phyloP scores from a whole-genome alignment of 2,797 vertebrate genomes.

The Betta splendens region DNA sequence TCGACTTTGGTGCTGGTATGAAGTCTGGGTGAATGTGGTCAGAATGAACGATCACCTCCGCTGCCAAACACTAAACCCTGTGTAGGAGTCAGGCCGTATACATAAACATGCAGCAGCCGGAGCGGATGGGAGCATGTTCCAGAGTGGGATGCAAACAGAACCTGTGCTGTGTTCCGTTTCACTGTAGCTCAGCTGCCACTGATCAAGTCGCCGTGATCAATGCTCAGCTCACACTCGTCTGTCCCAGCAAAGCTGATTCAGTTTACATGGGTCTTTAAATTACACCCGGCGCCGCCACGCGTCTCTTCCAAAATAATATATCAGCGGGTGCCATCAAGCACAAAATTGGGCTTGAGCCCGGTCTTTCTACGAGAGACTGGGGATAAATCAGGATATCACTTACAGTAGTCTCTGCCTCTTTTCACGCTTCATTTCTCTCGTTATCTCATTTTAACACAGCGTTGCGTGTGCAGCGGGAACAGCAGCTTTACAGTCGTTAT shows the following conservation, averaged over 20 bases:
- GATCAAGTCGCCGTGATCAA: too few relatives aligned
- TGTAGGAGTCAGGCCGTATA: constrained; percentile 3
- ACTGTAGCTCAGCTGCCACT: too few relatives aligned
- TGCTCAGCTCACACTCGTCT: neutral
- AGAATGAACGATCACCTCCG: constrained; percentile 2
- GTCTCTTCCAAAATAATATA: constrained; percentile 21
- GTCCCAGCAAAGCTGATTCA: neutral
- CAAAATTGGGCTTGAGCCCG: constrained; percentile 26
- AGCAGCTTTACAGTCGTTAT: neutral
- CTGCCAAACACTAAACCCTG: constrained; percentile 20
- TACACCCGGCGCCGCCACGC: neutral
- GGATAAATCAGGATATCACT: constrained; percentile 9
- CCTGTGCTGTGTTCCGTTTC: too few relatives aligned
- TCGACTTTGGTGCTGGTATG: constrained; percentile 5
- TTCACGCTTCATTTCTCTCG: neutral
- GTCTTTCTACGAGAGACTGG: constrained; percentile 1
- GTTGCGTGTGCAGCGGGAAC: neutral
- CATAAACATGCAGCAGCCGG: constrained; percentile 5
- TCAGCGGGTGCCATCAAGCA: constrained; percentile 2
- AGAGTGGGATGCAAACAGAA: too few relatives aligned
- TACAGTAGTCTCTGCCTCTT: neutral
- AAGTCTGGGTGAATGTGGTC: constrained; percentile 14
- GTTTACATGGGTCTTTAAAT: constrained; percentile 2
- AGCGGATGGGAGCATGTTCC: constrained; percentile 6
- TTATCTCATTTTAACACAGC: constrained; percentile 16